Percentiles rank a stretch among this genome's conserved stretches.
Evolutionary conservation across 2,888 invertebrate genomes (phyloP).

Genomic region (Mimumesa dahlbomi): DNA sequence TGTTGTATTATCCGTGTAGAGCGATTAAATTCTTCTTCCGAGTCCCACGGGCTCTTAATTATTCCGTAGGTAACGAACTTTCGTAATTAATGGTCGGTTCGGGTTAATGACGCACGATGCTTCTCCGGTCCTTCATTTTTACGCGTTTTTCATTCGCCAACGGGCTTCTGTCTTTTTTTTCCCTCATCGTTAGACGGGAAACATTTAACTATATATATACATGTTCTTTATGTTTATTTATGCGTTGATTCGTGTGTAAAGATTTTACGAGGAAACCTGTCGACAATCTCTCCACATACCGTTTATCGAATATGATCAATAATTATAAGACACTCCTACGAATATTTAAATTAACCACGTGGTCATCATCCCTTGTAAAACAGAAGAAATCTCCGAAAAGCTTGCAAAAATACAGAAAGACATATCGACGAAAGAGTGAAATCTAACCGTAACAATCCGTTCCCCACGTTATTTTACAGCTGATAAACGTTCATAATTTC

Average conservation of each 20-base stretch:
- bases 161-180: conserved; percentile 3
- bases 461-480: too few relatives aligned
- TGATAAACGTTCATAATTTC: too few relatives aligned
- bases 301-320: conserved; percentile 9
- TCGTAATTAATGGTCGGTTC: not conserved
- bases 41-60: conserved; percentile 6
- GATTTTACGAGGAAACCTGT: conserved; percentile 12
- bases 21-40: not conserved
- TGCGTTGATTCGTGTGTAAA: not conserved
- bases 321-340: not conserved
- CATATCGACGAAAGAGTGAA: too few relatives aligned
- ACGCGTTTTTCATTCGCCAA: not conserved
- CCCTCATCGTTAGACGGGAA: not conserved
- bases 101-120: not conserved
- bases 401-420: too few relatives aligned
- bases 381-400: too few relatives aligned
- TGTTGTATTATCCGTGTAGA: not conserved
- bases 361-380: too few relatives aligned
- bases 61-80: not conserved
- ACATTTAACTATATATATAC: conserved; percentile 5
- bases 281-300: conserved; percentile 15
- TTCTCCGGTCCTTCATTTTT: too few relatives aligned
- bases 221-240: conserved; percentile 20
- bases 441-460: too few relatives aligned
- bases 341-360: too few relatives aligned